A percentile compares a stretch with the other conserved stretches of the same genome.
These are phyloP conservation scores for Sebastes minor DNA, from an alignment of 2,797 vertebrate genomes.

Conservation along the genomic window DNA sequence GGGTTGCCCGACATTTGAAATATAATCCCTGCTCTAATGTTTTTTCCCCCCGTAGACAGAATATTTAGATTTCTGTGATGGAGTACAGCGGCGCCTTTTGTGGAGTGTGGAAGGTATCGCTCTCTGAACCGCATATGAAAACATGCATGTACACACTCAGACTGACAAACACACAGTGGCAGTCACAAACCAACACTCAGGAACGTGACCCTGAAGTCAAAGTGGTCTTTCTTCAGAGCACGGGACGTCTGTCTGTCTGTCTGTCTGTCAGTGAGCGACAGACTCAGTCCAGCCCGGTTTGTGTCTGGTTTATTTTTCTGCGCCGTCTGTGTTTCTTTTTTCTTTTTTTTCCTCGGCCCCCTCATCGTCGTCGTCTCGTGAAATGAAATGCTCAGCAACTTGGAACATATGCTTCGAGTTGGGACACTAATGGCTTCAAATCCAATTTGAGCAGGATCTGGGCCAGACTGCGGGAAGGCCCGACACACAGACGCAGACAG, in stretches of 20 bases:
- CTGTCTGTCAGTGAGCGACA: conserved; percentile 41
- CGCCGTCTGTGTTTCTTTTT: conserved; percentile 37
- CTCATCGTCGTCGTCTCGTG: conserved; percentile 41
- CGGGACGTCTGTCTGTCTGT: conserved; percentile 32
- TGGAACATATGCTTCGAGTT: conserved; percentile 78
- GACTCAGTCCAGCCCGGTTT: conserved; percentile 55
- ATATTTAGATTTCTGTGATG: conserved; percentile 72
- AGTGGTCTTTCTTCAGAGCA: conserved; percentile 59
- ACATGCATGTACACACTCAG: conserved; percentile 9
- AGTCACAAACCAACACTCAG: conserved; percentile 60
- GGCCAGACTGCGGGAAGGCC: conserved; percentile 54
- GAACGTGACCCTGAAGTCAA: conserved; percentile 71
- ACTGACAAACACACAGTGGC: conserved; percentile 3
- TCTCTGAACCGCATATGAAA: conserved; percentile 49
- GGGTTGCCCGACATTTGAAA: conserved; percentile 68
- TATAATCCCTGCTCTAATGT: conserved; percentile 66
- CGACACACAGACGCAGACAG: conserved; percentile 21
- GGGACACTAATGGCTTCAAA: conserved; percentile 71
- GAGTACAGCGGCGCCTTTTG: conserved; percentile 66
- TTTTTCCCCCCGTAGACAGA: conserved; percentile 17
- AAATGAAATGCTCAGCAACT: conserved; percentile 75
- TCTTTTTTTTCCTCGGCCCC: not conserved
- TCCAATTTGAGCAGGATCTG: conserved; percentile 71
- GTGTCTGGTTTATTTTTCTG: conserved; percentile 69
- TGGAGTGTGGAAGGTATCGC: conserved; percentile 48